These are phyloP conservation scores for Fopius arisanus DNA, from an alignment of 1,140 invertebrate species.

Conservation along the genomic window DNA sequence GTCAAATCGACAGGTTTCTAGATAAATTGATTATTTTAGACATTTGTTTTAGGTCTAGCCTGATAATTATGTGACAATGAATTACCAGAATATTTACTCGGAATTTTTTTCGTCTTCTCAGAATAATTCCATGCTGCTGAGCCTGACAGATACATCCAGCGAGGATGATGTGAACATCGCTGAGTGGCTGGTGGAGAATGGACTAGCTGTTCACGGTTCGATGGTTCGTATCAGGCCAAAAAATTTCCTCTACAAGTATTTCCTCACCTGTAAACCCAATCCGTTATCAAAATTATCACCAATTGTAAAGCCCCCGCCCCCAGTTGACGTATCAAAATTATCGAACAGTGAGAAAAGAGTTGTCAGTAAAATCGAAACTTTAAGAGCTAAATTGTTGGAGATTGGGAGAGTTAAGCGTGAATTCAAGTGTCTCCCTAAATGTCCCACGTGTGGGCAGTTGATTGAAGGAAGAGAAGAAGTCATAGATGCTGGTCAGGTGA, in stretches of 20 bases:
- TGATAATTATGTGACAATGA: no score
- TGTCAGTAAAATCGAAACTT: not conserved
- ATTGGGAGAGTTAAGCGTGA: not conserved
- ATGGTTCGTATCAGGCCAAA: constrained; percentile 50
- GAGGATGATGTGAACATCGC: constrained; percentile 45
- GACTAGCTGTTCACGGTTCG: constrained; percentile 42
- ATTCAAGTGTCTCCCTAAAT: not conserved
- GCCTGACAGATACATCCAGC: constrained; percentile 45
- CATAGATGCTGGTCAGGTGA: no score
- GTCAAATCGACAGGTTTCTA: constrained; percentile 2
- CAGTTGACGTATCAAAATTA: not conserved
- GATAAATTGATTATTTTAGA: constrained; percentile 18
- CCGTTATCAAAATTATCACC: not conserved
- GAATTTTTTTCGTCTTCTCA: constrained; percentile 6
- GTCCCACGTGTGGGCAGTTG: not conserved
- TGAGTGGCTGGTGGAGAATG: constrained; percentile 49
- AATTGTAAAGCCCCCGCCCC: not conserved
- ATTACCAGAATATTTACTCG: constrained; percentile 14
- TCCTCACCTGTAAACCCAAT: not conserved
- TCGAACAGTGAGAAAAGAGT: not conserved
- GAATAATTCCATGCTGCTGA: constrained; percentile 52
- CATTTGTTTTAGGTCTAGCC: constrained; percentile 30
- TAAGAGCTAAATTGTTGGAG: not conserved
- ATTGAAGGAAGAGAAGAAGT: no score
- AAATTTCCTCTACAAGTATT: constrained; percentile 27